phyloP scores from a whole-genome alignment of 2,888 invertebrate species.

The Calameuta filiformis region DNA sequence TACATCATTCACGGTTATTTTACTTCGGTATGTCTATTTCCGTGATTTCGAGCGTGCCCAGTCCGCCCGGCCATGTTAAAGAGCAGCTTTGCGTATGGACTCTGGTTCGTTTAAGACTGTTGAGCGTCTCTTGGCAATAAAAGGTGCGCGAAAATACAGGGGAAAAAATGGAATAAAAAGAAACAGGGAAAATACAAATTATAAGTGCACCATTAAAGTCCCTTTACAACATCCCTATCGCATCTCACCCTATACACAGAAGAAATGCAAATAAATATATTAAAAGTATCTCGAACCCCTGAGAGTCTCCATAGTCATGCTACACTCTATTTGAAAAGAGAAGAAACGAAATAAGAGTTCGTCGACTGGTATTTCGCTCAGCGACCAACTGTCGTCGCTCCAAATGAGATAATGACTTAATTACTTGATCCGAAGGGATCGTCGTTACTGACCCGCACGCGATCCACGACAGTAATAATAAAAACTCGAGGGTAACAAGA shows the following conservation, averaged over 20 bases:
- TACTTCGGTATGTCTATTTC: slow-evolving; percentile 13
- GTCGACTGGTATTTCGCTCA: slow-evolving; percentile 1
- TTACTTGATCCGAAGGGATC: slow-evolving; percentile 37
- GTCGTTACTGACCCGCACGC: slow-evolving; percentile 27
- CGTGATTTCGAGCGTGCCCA: slow-evolving; percentile 22
- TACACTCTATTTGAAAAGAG: neutral
- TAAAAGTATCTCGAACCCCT: neutral
- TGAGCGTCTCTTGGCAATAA: slow-evolving; percentile 14
- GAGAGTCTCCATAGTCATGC: neutral
- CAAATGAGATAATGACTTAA: slow-evolving; percentile 56
- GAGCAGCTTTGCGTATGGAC: neutral
- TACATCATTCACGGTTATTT: slow-evolving; percentile 32
- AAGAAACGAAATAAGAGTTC: neutral
- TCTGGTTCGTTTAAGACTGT: neutral
- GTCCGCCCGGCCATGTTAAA: neutral
- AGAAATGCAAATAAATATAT: neutral
- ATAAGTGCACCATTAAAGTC: neutral
- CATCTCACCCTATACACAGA: neutral
- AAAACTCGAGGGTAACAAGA: neutral
- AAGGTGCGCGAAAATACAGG: slow-evolving; percentile 16
- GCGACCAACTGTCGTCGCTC: slow-evolving; percentile 42
- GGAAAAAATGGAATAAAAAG: neutral
- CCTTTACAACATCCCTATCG: neutral
- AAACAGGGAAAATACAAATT: neutral
- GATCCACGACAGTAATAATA: slow-evolving; percentile 17